phyloP scores from a whole-genome alignment of 2,888 invertebrate species.

The Andrena haemorrhoa region DNA sequence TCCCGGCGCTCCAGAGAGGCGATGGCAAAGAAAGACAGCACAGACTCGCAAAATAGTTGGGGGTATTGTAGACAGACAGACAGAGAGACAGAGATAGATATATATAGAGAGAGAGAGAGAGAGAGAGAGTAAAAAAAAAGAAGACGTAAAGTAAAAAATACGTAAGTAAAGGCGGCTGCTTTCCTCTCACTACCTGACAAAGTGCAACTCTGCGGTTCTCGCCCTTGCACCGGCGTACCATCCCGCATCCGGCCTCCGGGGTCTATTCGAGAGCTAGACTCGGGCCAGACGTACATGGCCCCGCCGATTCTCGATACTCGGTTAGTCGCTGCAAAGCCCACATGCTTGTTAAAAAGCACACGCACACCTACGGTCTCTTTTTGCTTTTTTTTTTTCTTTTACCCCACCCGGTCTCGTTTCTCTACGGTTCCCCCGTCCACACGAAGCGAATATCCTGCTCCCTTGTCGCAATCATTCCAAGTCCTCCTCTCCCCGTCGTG shows the following conservation, averaged over 20 bases:
- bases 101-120: conserved; percentile 39
- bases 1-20: conserved; percentile 52
- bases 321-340: conserved; percentile 85
- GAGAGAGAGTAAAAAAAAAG: conserved; percentile 32
- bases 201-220: conserved; percentile 66
- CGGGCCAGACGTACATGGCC: conserved; percentile 64
- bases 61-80: conserved; percentile 47
- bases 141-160: conserved; percentile 55
- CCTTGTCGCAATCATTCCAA: conserved; percentile 55
- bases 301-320: conserved; percentile 68
- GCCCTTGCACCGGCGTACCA: conserved; percentile 58
- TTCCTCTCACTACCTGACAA: conserved; percentile 72
- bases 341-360: conserved; percentile 84
- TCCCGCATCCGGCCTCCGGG: conserved; percentile 70
- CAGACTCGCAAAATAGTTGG: conserved; percentile 60
- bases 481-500: conserved; percentile 54
- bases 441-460: conserved; percentile 27
- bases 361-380: conserved; percentile 74
- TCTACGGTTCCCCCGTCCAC: conserved; percentile 66
- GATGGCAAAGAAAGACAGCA: conserved; percentile 61
- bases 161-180: conserved; percentile 62
- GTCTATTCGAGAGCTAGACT: conserved; percentile 72
- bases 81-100: conserved; percentile 31
- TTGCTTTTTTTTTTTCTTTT: too few relatives aligned
- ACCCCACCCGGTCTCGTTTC: conserved; percentile 31